Evolutionary conservation across 1,140 invertebrate genomes (phyloP).

Genomic region (Meloidogyne hapla): DNA sequence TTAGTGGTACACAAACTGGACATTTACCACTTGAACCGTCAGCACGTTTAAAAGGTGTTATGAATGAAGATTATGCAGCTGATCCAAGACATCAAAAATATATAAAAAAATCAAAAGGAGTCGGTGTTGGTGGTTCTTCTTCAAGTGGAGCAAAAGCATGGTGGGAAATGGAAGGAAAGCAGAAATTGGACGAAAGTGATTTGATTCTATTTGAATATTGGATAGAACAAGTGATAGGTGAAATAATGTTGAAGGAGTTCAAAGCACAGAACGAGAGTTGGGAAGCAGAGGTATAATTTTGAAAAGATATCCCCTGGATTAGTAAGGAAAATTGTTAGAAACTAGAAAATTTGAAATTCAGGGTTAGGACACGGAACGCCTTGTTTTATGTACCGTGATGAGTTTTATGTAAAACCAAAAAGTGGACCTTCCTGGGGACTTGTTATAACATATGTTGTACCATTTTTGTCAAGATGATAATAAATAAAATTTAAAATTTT

Average conservation of each 20-base stretch:
- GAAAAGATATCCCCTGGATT: too few relatives aligned
- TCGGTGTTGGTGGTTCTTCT: neutral
- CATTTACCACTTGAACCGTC: neutral
- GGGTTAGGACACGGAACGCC: too few relatives aligned
- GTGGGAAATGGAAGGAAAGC: neutral
- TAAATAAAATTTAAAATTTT: neutral
- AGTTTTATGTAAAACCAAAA: too few relatives aligned
- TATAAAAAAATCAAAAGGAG: neutral
- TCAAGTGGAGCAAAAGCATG: neutral
- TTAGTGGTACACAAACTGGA: neutral
- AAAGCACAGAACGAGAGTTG: neutral
- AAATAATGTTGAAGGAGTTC: neutral
- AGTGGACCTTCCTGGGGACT: too few relatives aligned
- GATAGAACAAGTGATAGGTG: neutral
- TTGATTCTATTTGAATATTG: neutral
- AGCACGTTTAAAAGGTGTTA: neutral
- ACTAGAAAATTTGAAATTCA: too few relatives aligned
- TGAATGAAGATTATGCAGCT: neutral
- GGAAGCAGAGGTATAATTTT: neutral
- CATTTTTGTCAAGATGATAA: too few relatives aligned
- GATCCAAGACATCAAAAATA: neutral
- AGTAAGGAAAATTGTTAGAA: too few relatives aligned
- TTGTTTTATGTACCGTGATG: too few relatives aligned
- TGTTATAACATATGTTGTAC: too few relatives aligned
- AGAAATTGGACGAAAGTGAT: neutral